Conservation (phyloP, 2,113 vertebrate genomes). For the Xenopus tropicalis region UCB_Xtro_10.0 CM004443.2:167779501-167780000, state of each 20-base stretch:
- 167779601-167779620: no score
- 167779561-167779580: no score
- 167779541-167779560: neutral
- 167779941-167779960: conserved; percentile 36
- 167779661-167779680: no score
- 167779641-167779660: no score
- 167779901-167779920: neutral
- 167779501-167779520: conserved; percentile 91
- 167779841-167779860: conserved; percentile 94
- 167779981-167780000: conserved; percentile 96
- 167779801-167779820: conserved; percentile 90
- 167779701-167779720: no score
- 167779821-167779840: conserved; percentile 91
- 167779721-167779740: no score
- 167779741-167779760: no score
- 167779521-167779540: conserved; percentile 67
- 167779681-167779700: no score
- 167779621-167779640: no score
- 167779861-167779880: conserved; percentile 92
- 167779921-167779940: neutral
- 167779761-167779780: no score
- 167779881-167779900: conserved; percentile 36
- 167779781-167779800: conserved; percentile 84
- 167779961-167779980: conserved; percentile 96
- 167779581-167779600: no score